Evolutionary conservation across 2,797 vertebrate species (phyloP), one percentile per base, ranked within the genome.

Genomic region (Cyprinella venusta): DNA sequence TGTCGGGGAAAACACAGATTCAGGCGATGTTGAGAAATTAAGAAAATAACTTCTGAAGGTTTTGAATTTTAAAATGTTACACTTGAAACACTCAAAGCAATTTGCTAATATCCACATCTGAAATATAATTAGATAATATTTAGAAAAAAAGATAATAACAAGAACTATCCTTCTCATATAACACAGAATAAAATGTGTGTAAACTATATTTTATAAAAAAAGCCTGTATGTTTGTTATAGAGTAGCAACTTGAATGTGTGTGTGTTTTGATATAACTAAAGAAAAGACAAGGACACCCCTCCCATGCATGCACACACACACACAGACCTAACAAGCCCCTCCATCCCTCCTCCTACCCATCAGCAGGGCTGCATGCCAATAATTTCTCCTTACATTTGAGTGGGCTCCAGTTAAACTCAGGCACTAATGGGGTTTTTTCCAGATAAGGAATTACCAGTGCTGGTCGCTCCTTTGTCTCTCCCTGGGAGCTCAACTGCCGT

Each of bases 401-500:
- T 90, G 87, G 89, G 92, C 90, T 91, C 90, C 92, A 94, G 94
- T 93, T 92, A 93, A 94, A 90, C 92, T 91, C 91, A 92, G 90
- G 90, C 86, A 91, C 92, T 90, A 90, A 92, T 87, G 90, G 93
- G 91, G 89, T 92, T 93, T 93, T 90, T 94, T 85, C 79, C 91
- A 93, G 91, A 92, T 69, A 89, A 91, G 93, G 91, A 94, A 94
- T 94, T 94, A 93, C 94, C 93, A 95, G 94, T 91, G 89, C 89
- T 90, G 92, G 90, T 94, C 93, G 92, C 90, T 94, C 95, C 94
- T 96, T 96, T 97, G 96, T 96, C 95, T 96, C 95, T 95, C 94
- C 90, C 91, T 42, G 92, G 95, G 93, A 94, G 93, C 95, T 96
- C 96, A 95, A 96, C 95, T 94, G 95, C 95, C 94, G 91, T 95